Conservation (phyloP, 2,888 invertebrate genomes). For the Macrosoma leucophasiata region DNA sequence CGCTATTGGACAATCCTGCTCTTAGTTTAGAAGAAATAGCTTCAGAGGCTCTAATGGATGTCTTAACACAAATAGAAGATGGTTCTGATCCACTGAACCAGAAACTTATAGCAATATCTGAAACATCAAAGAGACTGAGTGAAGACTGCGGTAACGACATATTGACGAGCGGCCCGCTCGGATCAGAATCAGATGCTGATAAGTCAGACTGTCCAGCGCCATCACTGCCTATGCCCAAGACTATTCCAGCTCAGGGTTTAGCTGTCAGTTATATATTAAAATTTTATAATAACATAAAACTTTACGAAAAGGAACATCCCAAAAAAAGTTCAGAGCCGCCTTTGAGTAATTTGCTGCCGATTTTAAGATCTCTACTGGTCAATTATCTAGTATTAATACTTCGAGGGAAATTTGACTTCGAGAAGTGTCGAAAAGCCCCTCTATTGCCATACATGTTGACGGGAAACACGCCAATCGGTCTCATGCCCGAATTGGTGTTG, state of each 20-base stretch:
- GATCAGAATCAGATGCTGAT: conserved; percentile 49
- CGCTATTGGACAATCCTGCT: conserved; percentile 71
- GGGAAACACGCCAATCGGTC: conserved; percentile 83
- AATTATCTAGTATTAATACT: conserved; percentile 76
- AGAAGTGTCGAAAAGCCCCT: conserved; percentile 76
- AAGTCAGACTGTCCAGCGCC: conserved; percentile 64
- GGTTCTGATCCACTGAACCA: conserved; percentile 75
- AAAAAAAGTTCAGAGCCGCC: conserved; percentile 86
- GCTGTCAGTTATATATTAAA: conserved; percentile 64
- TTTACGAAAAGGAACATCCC: conserved; percentile 84
- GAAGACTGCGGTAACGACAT: conserved; percentile 63
- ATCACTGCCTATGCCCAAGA: conserved; percentile 57
- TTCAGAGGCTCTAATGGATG: conserved; percentile 80
- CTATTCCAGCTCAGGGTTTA: conserved; percentile 56
- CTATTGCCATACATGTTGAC: conserved; percentile 81
- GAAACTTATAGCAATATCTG: conserved; percentile 58
- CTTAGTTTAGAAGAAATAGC: conserved; percentile 73
- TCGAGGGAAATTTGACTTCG: conserved; percentile 70
- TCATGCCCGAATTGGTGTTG: conserved; percentile 80
- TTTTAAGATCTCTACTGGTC: conserved; percentile 71
- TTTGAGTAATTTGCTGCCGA: conserved; percentile 79
- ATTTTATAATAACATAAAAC: conserved; percentile 81
- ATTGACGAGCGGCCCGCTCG: conserved; percentile 45
- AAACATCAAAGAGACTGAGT: conserved; percentile 60
- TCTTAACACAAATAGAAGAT: conserved; percentile 74